Evolutionary conservation across 2,888 invertebrate species (phyloP).

Genomic region (Cheiracanthium punctorium): DNA sequence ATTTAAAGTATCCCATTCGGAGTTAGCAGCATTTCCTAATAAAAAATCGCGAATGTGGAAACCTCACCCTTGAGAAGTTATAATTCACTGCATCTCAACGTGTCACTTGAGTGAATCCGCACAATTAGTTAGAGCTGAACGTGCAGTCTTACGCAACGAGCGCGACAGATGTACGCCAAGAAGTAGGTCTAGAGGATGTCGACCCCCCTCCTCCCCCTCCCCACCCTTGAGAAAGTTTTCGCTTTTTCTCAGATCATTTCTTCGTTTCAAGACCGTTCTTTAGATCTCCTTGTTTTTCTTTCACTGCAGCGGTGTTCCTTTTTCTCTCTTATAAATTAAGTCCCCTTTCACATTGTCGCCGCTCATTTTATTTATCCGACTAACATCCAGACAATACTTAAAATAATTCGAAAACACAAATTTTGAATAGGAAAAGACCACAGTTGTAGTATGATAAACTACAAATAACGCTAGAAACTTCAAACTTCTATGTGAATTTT

Average conservation of each 20-base stretch:
- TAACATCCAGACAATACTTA: too few species aligned
- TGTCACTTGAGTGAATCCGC: slow-evolving; percentile 30
- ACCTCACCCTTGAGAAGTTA: slow-evolving; percentile 5
- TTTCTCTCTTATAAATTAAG: too few species aligned
- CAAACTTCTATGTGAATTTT: too few species aligned
- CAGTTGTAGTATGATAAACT: too few species aligned
- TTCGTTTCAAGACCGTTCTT: slow-evolving; percentile 2
- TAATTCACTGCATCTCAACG: slow-evolving; percentile 22
- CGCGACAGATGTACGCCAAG: slow-evolving; percentile 59
- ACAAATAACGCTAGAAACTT: too few species aligned
- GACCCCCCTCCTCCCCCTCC: slow-evolving; percentile 47
- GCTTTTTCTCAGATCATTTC: slow-evolving; percentile 53
- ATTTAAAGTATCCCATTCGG: too few species aligned
- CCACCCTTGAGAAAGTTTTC: slow-evolving; percentile 63
- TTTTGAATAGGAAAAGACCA: too few species aligned
- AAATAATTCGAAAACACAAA: too few species aligned
- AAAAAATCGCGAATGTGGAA: not conserved
- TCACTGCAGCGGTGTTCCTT: not conserved
- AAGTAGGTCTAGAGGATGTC: slow-evolving; percentile 68
- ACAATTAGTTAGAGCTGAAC: slow-evolving; percentile 55
- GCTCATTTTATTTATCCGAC: too few species aligned
- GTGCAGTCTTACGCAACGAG: slow-evolving; percentile 53
- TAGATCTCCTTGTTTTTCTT: not conserved
- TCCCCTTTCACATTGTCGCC: too few species aligned
- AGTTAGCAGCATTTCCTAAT: not conserved